phyloP scores from a whole-genome alignment of 2,888 invertebrate species.

The Erebia ligea region DNA sequence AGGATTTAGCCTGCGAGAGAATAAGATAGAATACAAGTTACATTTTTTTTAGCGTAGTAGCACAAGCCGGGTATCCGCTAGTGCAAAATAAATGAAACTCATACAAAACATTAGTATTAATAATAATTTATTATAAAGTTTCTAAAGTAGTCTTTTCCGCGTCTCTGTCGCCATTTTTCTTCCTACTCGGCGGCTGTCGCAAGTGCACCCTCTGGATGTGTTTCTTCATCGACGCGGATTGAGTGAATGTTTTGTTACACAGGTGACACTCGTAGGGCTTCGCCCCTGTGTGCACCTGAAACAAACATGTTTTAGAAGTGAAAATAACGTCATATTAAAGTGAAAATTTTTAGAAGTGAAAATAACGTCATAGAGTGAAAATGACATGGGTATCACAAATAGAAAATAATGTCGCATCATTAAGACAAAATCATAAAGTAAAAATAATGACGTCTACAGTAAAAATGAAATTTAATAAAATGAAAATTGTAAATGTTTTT shows the following conservation, averaged over 20 bases:
- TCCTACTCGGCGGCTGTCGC: slow-evolving; percentile 54
- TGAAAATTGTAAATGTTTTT: too few relatives aligned
- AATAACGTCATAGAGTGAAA: not conserved
- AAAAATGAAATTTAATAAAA: too few relatives aligned
- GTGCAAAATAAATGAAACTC: too few relatives aligned
- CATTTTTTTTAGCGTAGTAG: too few relatives aligned
- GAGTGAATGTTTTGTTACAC: slow-evolving; percentile 66
- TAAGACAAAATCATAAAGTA: not conserved
- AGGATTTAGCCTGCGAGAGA: too few relatives aligned
- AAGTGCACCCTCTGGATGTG: slow-evolving; percentile 65
- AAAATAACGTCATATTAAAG: not conserved
- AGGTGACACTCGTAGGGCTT: slow-evolving; percentile 67
- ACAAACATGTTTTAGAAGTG: not conserved
- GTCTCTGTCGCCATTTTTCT: slow-evolving; percentile 24
- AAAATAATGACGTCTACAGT: too few relatives aligned
- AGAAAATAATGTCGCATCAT: not conserved
- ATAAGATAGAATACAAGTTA: too few relatives aligned
- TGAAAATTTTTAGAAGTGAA: too few relatives aligned
- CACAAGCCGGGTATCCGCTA: too few relatives aligned
- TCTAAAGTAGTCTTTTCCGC: not conserved
- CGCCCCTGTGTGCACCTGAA: slow-evolving; percentile 68
- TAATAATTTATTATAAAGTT: not conserved
- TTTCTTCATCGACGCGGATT: slow-evolving; percentile 66
- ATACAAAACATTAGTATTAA: too few relatives aligned
- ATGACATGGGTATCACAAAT: not conserved